Conservation (phyloP, 2,797 vertebrate species). For the Delichon dasypus region DNA sequence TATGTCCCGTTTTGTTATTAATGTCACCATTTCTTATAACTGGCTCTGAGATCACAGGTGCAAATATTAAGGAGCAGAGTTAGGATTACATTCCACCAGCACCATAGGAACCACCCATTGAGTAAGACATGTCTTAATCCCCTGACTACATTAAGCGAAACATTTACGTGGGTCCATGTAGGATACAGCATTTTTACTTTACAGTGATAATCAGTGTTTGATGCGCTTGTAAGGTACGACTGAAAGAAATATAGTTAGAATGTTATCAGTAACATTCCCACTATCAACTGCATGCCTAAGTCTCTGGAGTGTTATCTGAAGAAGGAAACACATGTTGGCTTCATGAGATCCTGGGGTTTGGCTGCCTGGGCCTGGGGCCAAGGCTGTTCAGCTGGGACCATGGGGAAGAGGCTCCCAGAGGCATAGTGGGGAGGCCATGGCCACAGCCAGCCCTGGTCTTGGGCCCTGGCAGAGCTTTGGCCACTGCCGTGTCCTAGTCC, state of each 20-base stretch:
- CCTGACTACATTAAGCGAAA: not conserved
- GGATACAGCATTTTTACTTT: not conserved
- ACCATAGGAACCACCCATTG: not conserved
- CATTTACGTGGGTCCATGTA: not conserved
- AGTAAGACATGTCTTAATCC: not conserved
- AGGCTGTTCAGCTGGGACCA: not conserved
- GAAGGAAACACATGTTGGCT: not conserved
- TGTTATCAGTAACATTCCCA: not conserved
- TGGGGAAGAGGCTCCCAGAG: not conserved
- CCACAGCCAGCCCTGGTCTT: not conserved
- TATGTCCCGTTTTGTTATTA: not conserved
- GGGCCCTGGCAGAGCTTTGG: not conserved
- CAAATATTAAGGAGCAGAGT: not conserved
- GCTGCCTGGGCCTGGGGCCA: not conserved
- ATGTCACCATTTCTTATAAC: not conserved
- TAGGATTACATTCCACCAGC: not conserved
- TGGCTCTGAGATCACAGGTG: not conserved
- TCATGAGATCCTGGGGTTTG: not conserved
- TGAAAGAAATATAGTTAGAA: not conserved
- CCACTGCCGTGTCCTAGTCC: rapidly evolving
- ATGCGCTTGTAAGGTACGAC: not conserved
- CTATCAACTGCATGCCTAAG: not conserved
- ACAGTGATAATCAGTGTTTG: not conserved
- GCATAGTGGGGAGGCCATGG: not conserved
- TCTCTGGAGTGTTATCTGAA: not conserved